phyloP scores from a whole-genome alignment of 1,140 invertebrate species.

The Coptotermes formosanus region DNA sequence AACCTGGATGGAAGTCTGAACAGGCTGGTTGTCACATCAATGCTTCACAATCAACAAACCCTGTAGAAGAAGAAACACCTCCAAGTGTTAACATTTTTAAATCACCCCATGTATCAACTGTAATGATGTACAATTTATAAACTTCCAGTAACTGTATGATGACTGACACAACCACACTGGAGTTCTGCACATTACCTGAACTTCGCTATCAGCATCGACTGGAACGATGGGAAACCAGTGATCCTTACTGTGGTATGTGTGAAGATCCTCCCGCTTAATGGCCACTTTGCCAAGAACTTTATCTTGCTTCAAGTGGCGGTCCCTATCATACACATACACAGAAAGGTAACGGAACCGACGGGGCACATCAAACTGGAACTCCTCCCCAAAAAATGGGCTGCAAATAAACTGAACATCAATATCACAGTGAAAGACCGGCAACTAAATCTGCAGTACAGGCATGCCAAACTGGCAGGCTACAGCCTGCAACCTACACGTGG shows the following conservation, averaged over 20 bases:
- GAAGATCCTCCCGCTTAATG: conserved; percentile 80
- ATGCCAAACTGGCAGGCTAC: too few relatives aligned
- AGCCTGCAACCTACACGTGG: too few relatives aligned
- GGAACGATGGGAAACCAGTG: conserved; percentile 86
- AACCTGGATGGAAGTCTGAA: too few relatives aligned
- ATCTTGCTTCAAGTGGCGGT: conserved; percentile 76
- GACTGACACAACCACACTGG: neutral
- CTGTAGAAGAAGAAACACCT: too few relatives aligned
- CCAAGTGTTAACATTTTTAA: too few relatives aligned
- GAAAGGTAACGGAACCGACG: conserved; percentile 83
- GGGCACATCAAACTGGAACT: conserved; percentile 90
- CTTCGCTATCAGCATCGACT: conserved; percentile 84
- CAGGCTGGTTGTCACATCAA: too few relatives aligned
- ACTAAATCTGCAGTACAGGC: too few relatives aligned
- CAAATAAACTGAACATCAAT: neutral
- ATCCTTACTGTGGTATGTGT: conserved; percentile 84
- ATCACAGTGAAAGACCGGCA: too few relatives aligned
- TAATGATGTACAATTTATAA: too few relatives aligned
- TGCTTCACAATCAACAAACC: too few relatives aligned
- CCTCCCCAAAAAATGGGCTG: conserved; percentile 80
- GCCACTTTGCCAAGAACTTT: conserved; percentile 87
- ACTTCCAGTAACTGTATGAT: too few relatives aligned
- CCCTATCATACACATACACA: conserved; percentile 82
- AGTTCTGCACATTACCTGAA: conserved; percentile 59
- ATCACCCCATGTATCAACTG: too few relatives aligned